A percentile compares a stretch with the other conserved stretches of the same genome.
Evolutionary conservation across 2,888 invertebrate genomes (phyloP).

Genomic region (Lypha dubia): DNA sequence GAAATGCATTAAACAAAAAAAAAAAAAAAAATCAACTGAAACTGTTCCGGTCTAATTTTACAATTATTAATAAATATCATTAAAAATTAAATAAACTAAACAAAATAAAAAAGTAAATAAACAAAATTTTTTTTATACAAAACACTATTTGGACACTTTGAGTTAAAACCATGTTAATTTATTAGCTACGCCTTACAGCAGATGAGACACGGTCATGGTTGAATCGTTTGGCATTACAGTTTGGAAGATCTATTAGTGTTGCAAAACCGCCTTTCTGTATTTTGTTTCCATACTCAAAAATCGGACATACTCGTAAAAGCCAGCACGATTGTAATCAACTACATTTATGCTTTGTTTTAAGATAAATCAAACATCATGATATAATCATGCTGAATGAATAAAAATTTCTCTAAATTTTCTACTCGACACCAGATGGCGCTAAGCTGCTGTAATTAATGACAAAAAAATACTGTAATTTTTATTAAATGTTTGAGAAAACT

Average conservation of each 20-base stretch:
- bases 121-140: conserved; percentile 32
- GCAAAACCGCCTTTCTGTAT: too few relatives aligned
- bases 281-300: neutral
- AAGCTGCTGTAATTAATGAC: too few relatives aligned
- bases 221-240: neutral
- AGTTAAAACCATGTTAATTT: neutral
- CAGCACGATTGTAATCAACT: neutral
- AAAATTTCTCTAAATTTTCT: too few relatives aligned
- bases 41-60: conserved; percentile 82
- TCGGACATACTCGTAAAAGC: neutral
- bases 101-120: conserved; percentile 39
- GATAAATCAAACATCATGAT: too few relatives aligned
- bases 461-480: too few relatives aligned
- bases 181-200: neutral
- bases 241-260: neutral
- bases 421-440: too few relatives aligned
- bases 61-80: conserved; percentile 79
- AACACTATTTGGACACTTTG: neutral
- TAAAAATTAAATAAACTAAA: conserved; percentile 49
- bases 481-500: too few relatives aligned
- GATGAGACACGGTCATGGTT: neutral
- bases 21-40: conserved; percentile 63
- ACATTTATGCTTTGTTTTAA: too few relatives aligned
- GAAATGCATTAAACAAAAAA: conserved; percentile 10
- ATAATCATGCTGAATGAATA: too few relatives aligned